Conservation (phyloP, 2,797 vertebrate genomes). For the Naso thynnoides region DNA sequence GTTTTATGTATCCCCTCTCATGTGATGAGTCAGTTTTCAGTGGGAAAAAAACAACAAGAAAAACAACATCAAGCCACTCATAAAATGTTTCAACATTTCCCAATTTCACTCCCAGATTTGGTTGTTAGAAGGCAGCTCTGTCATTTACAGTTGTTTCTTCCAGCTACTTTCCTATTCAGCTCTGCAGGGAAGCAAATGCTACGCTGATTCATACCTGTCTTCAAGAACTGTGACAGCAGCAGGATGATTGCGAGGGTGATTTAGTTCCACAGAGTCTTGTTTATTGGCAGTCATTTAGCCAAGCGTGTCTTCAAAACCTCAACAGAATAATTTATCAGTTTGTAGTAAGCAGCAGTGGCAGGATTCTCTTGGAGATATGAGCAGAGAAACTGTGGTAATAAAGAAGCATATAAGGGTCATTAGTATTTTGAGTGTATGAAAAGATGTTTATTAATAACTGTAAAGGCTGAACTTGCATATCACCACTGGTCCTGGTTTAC, state of each 20-base stretch:
- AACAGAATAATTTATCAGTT: constrained; percentile 67
- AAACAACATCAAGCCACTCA: constrained; percentile 27
- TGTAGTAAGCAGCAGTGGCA: constrained; percentile 36
- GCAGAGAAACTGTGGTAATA: constrained; percentile 28
- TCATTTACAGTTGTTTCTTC: constrained; percentile 37
- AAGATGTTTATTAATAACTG: no score
- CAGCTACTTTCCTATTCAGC: constrained; percentile 23
- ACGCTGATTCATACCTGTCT: constrained; percentile 52
- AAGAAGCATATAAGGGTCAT: no score
- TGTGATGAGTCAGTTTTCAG: constrained; percentile 20
- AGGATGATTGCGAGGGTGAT: constrained; percentile 57
- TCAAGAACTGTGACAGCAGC: constrained; percentile 58
- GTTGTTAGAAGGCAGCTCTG: constrained; percentile 21
- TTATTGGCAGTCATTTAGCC: constrained; percentile 68
- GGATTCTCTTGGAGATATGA: constrained; percentile 50
- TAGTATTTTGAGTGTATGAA: no score
- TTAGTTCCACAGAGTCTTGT: constrained; percentile 60
- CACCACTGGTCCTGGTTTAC: no score
- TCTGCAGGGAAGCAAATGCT: constrained; percentile 46
- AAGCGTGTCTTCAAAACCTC: constrained; percentile 62
- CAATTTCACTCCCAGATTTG: constrained; percentile 31
- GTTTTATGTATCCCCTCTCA: constrained; percentile 38
- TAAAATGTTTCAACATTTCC: constrained; percentile 28
- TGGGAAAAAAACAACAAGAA: not conserved
- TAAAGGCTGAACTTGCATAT: no score